These are phyloP conservation scores for Macropis europaea DNA, from an alignment of 2,888 invertebrate species.

Conservation along the genomic window DNA sequence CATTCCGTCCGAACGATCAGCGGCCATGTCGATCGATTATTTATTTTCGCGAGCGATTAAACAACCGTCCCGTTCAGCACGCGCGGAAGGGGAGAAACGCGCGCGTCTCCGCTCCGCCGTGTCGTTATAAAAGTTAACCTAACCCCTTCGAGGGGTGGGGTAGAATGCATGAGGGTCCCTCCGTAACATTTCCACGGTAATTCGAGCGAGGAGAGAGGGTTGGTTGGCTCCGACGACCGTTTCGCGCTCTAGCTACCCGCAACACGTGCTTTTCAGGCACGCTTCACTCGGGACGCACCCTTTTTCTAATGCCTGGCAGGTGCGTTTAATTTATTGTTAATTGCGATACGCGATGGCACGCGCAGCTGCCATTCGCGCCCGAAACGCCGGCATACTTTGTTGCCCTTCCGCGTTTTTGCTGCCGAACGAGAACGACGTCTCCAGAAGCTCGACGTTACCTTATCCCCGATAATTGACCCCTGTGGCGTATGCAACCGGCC, in stretches of 20 bases:
- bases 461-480: no score
- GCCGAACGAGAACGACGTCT: no score
- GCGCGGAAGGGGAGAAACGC: conserved; percentile 15
- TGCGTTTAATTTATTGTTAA: conserved; percentile 75
- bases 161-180: neutral
- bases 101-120: conserved; percentile 37
- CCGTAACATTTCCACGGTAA: conserved; percentile 22
- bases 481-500: no score
- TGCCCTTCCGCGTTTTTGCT: neutral
- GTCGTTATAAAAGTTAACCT: conserved; percentile 31
- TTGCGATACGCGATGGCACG: conserved; percentile 61
- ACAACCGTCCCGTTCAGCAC: conserved; percentile 24
- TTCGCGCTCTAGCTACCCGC: conserved; percentile 70
- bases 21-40: conserved; percentile 36
- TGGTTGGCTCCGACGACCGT: neutral
- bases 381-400: neutral
- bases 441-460: no score
- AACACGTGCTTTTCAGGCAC: conserved; percentile 45
- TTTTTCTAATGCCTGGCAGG: conserved; percentile 79
- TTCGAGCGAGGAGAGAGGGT: conserved; percentile 9
- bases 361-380: conserved; percentile 47
- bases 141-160: neutral
- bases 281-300: conserved; percentile 38
- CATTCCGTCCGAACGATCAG: conserved; percentile 22
- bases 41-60: conserved; percentile 39